These are phyloP conservation scores for Neosilurus mollespiculum DNA, from an alignment of 2,797 vertebrate species.

Conservation along the genomic window DNA sequence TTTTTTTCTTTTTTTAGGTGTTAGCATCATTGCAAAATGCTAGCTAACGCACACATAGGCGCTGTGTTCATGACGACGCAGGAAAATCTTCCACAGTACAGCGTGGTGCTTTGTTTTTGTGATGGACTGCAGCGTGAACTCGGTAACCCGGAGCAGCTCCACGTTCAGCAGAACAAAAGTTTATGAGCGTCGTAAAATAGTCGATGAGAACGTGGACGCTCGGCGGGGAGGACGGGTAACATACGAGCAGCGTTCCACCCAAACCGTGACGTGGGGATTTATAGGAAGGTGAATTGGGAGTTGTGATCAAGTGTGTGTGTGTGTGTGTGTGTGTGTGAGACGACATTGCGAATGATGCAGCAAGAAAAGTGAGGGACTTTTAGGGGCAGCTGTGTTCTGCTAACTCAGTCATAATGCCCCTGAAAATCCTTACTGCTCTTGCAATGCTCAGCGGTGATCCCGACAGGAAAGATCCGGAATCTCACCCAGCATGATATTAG, in stretches of 20 bases:
- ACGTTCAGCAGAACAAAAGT: not conserved
- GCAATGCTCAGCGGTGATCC: constrained; percentile 77
- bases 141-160: not conserved
- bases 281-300: not conserved
- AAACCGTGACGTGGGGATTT: not conserved
- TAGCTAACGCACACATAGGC: not conserved
- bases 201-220: not conserved
- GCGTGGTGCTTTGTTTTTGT: not conserved
- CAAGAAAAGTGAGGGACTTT: constrained; percentile 99
- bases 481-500: not conserved
- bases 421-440: constrained; percentile 99
- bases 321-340: not conserved
- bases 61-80: not conserved
- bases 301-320: not conserved
- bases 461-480: not conserved
- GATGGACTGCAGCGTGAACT: not conserved
- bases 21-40: too few relatives aligned
- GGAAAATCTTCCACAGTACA: not conserved
- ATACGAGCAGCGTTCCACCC: not conserved
- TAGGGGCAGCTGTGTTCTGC: constrained; percentile 99
- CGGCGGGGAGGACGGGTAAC: not conserved
- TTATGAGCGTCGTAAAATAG: not conserved
- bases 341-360: constrained; percentile 69
- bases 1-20: not conserved
- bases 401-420: constrained; percentile 99